Conservation (phyloP, 2,888 invertebrate species). For the Epinotia bilunana region DNA sequence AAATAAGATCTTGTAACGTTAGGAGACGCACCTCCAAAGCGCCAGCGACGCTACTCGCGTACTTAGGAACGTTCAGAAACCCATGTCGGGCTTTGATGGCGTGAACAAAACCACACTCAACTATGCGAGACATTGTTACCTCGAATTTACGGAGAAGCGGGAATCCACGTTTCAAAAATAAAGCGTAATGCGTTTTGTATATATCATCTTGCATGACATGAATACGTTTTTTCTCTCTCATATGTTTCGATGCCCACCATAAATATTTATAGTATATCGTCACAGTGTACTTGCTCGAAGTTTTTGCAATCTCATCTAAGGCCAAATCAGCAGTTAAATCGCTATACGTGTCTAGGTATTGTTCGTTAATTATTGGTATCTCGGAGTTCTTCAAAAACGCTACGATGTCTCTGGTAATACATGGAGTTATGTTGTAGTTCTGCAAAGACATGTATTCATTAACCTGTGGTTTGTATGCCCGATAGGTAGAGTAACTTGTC, state of each 20-base stretch:
- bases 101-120: constrained; percentile 39
- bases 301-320: constrained; percentile 9
- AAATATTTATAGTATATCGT: constrained; percentile 16
- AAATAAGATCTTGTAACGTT: constrained; percentile 13
- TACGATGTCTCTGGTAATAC: neutral
- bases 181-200: constrained; percentile 19
- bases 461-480: constrained; percentile 14
- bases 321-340: constrained; percentile 7
- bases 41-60: neutral
- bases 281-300: constrained; percentile 14
- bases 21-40: constrained; percentile 3
- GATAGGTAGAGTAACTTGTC: constrained; percentile 15
- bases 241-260: constrained; percentile 13
- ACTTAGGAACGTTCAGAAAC: neutral
- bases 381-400: neutral
- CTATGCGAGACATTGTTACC: constrained; percentile 19
- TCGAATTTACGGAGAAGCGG: constrained; percentile 20
- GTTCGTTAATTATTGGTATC: constrained; percentile 14
- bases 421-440: constrained; percentile 14
- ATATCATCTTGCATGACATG: constrained; percentile 11
- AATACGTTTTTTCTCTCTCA: neutral
- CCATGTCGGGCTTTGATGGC: neutral
- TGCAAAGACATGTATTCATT: constrained; percentile 12
- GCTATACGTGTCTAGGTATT: neutral
- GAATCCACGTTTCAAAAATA: constrained; percentile 23